Conservation (phyloP, 2,113 vertebrate genomes). For the Raja brachyura region DNA sequence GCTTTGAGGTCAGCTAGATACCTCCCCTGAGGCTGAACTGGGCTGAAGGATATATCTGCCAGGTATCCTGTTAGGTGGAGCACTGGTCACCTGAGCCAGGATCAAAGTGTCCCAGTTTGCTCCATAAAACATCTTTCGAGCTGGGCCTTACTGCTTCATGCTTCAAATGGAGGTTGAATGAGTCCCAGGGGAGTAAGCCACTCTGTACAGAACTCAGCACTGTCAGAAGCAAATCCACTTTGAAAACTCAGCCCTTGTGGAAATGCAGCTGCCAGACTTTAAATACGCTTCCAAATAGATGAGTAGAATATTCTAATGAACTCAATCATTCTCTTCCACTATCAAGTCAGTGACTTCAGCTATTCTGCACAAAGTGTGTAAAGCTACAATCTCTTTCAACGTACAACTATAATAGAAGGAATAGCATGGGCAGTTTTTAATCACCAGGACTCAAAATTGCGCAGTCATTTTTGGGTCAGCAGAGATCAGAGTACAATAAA, state of each 20-base stretch:
- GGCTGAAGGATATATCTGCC: slow-evolving; percentile 61
- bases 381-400: neutral
- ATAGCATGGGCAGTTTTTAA: neutral
- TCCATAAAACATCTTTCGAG: slow-evolving; percentile 53
- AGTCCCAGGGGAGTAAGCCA: slow-evolving; percentile 67
- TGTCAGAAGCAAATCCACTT: slow-evolving; percentile 48
- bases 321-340: neutral
- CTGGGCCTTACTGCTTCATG: slow-evolving; percentile 60
- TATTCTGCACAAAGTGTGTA: neutral
- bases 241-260: slow-evolving; percentile 22
- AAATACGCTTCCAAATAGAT: neutral
- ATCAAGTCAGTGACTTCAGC: neutral
- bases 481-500: neutral
- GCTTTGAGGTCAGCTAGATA: slow-evolving; percentile 83
- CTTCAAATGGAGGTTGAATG: slow-evolving; percentile 66
- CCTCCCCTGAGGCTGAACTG: slow-evolving; percentile 71
- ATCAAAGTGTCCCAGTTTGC: slow-evolving; percentile 70
- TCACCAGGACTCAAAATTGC: neutral
- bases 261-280: neutral
- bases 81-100: slow-evolving; percentile 79
- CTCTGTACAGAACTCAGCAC: slow-evolving; percentile 56
- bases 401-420: neutral
- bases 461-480: neutral
- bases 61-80: slow-evolving; percentile 64
- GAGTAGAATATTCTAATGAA: neutral